A percentile compares a stretch with the other conserved stretches of the same genome.
These are phyloP conservation scores for Phyllotreta striolata DNA, from an alignment of 2,888 invertebrate genomes.

Conservation along the genomic window DNA sequence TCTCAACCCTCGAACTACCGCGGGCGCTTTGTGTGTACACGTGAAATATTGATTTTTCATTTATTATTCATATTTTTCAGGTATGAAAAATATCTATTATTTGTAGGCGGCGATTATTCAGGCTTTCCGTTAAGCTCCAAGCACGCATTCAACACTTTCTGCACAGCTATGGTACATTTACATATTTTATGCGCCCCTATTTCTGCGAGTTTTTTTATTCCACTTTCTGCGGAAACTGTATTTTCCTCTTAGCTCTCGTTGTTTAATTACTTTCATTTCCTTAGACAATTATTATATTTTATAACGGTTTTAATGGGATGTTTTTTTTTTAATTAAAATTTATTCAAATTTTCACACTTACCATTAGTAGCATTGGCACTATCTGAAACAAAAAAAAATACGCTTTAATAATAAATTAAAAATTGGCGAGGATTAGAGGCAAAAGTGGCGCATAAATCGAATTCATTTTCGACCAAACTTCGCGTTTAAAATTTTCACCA, in stretches of 20 bases:
- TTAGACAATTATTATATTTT: too few species aligned
- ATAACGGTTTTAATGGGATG: too few species aligned
- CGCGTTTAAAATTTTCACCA: too few species aligned
- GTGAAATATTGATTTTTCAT: constrained; percentile 33
- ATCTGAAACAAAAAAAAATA: too few species aligned
- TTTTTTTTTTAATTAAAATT: too few species aligned
- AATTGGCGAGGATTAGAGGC: too few species aligned
- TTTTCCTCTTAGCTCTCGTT: not conserved
- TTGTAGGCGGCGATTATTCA: constrained; percentile 35
- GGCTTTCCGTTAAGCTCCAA: constrained; percentile 29
- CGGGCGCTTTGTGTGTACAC: constrained; percentile 2
- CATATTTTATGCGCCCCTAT: constrained; percentile 35
- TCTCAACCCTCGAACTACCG: not conserved
- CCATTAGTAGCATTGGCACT: too few species aligned
- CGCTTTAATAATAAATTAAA: too few species aligned
- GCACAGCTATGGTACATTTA: constrained; percentile 30
- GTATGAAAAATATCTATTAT: constrained; percentile 37
- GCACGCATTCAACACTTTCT: constrained; percentile 36
- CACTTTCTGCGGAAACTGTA: not conserved
- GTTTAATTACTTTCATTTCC: too few species aligned
- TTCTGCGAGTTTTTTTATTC: not conserved
- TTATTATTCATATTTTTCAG: constrained; percentile 38
- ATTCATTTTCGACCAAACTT: too few species aligned
- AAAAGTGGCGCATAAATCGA: too few species aligned
- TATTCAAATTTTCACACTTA: too few species aligned